Evolutionary conservation across 2,797 vertebrate species (phyloP).

Genomic region (Clamator glandarius): DNA sequence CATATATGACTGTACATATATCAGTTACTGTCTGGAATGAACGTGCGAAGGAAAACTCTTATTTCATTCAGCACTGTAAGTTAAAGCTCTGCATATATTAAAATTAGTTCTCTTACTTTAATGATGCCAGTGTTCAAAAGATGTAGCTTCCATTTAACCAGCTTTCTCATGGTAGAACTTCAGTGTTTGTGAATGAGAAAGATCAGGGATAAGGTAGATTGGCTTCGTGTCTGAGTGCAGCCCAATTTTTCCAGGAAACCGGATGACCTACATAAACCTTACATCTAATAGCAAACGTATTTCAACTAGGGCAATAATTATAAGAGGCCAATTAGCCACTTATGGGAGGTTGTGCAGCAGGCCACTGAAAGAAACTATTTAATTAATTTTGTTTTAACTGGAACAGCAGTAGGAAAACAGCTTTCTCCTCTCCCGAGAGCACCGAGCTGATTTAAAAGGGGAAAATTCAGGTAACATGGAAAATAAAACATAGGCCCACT

Average conservation of each 20-base stretch:
- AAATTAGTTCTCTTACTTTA: background rate
- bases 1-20: background rate
- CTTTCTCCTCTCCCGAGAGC: background rate
- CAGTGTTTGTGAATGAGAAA: background rate
- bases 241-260: background rate
- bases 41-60: background rate
- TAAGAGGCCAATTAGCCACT: background rate
- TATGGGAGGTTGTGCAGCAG: background rate
- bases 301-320: background rate
- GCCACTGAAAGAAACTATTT: background rate
- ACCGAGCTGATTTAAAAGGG: background rate
- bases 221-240: background rate
- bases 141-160: background rate
- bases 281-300: background rate
- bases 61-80: background rate
- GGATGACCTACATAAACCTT: background rate
- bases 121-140: background rate
- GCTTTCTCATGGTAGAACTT: background rate
- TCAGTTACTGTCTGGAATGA: background rate
- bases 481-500: background rate
- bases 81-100: background rate
- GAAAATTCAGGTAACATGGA: background rate
- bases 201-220: background rate
- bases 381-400: background rate
- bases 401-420: background rate